Evolutionary conservation across 2,113 vertebrate species (phyloP).

Genomic region (Propithecus coquereli): DNA sequence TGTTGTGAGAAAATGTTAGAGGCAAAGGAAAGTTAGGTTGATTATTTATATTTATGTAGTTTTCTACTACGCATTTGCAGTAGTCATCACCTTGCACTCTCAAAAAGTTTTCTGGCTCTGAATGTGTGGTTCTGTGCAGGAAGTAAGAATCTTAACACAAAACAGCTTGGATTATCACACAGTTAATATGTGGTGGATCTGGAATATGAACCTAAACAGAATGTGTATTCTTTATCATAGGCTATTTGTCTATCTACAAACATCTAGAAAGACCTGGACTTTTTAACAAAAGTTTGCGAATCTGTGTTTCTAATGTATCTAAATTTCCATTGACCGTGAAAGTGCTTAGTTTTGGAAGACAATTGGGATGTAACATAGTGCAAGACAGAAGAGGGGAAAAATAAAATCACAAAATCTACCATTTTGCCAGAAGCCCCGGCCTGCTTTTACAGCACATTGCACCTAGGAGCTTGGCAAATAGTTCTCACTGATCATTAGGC

Average conservation of each 20-base stretch:
- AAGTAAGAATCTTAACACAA: background rate
- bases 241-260: background rate
- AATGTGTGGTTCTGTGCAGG: background rate
- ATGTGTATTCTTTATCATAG: background rate
- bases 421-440: background rate
- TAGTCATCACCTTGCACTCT: background rate
- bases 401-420: background rate
- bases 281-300: background rate
- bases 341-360: background rate
- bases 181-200: background rate
- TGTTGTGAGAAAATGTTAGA: background rate
- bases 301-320: conserved; percentile 18
- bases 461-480: background rate
- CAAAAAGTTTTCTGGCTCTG: background rate
- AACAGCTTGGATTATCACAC: background rate
- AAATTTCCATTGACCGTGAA: background rate
- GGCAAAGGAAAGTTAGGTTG: background rate
- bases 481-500: background rate
- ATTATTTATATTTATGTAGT: background rate
- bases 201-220: background rate
- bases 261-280: background rate
- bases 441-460: background rate
- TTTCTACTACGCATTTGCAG: background rate
- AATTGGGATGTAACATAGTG: background rate
- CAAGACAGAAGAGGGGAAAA: background rate